Evolutionary conservation across 1,140 invertebrate species (phyloP).

Genomic region (Carcinoscorpius rotundicauda): DNA sequence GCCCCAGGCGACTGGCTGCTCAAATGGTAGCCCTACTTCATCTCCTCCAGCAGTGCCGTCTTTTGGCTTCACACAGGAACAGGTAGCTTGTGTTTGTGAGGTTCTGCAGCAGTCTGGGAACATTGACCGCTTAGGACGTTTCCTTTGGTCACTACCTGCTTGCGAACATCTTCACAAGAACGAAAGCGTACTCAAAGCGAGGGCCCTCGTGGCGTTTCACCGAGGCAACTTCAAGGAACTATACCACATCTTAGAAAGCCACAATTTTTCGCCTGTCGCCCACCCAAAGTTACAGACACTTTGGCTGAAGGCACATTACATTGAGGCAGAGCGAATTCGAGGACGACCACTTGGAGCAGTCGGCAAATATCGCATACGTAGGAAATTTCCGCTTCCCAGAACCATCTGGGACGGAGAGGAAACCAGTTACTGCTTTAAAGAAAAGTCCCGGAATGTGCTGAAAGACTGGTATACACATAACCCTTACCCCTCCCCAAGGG

Average conservation of each 20-base stretch:
- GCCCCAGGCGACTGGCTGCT: no score
- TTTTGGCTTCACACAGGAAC: constrained; percentile 95
- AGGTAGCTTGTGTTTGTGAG: constrained; percentile 97
- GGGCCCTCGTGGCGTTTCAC: background rate
- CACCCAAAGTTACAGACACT: constrained; percentile 75
- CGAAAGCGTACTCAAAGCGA: constrained; percentile 57
- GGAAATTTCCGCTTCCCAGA: constrained; percentile 89
- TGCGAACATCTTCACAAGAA: constrained; percentile 74
- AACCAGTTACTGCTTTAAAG: constrained; percentile 94
- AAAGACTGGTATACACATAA: constrained; percentile 60
- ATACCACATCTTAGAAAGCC: constrained; percentile 78
- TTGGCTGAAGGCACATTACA: constrained; percentile 75
- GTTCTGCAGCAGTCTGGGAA: constrained; percentile 95
- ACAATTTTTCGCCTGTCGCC: constrained; percentile 67
- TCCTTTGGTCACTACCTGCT: constrained; percentile 93
- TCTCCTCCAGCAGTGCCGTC: constrained; percentile 48
- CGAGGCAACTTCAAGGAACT: constrained; percentile 44
- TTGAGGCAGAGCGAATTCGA: constrained; percentile 83
- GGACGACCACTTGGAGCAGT: constrained; percentile 83
- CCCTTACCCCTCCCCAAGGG: constrained; percentile 81
- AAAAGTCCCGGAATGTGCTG: constrained; percentile 50
- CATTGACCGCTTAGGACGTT: constrained; percentile 85
- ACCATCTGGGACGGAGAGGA: constrained; percentile 99
- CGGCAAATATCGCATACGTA: constrained; percentile 86
- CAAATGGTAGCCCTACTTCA: no score